These are phyloP conservation scores for Ostrea denselamellosa DNA, from an alignment of 1,140 invertebrate species.

Conservation along the genomic window DNA sequence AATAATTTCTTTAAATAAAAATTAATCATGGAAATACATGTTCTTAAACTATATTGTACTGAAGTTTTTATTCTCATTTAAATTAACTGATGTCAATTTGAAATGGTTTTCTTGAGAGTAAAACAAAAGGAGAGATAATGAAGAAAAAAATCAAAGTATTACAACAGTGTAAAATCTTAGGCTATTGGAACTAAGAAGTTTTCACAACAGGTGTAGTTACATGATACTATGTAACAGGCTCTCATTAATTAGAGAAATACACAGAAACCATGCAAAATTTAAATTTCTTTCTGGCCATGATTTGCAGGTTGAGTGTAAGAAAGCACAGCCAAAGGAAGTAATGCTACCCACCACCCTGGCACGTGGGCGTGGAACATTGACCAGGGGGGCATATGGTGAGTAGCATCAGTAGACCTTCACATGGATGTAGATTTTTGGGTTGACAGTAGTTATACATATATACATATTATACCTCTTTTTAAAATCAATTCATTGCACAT, in stretches of 20 bases:
- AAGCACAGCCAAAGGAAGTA: slow-evolving; percentile 99
- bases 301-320: slow-evolving; percentile 98
- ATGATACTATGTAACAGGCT: no score
- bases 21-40: neutral
- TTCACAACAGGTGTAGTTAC: no score
- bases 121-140: neutral
- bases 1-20: neutral
- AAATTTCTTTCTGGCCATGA: neutral
- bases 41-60: neutral
- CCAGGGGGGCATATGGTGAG: slow-evolving; percentile 64
- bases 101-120: neutral
- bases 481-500: slow-evolving; percentile 48
- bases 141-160: neutral
- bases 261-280: neutral
- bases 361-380: slow-evolving; percentile 67
- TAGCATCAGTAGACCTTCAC: slow-evolving; percentile 31
- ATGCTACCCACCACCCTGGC: slow-evolving; percentile 85
- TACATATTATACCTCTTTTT: slow-evolving; percentile 45
- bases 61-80: neutral
- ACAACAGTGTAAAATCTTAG: no score
- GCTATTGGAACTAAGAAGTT: no score
- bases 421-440: slow-evolving; percentile 49
- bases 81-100: neutral
- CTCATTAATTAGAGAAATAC: no score
- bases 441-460: slow-evolving; percentile 50